Conservation (phyloP, 2,113 vertebrate species). For the Glaucomys volans region DNA sequence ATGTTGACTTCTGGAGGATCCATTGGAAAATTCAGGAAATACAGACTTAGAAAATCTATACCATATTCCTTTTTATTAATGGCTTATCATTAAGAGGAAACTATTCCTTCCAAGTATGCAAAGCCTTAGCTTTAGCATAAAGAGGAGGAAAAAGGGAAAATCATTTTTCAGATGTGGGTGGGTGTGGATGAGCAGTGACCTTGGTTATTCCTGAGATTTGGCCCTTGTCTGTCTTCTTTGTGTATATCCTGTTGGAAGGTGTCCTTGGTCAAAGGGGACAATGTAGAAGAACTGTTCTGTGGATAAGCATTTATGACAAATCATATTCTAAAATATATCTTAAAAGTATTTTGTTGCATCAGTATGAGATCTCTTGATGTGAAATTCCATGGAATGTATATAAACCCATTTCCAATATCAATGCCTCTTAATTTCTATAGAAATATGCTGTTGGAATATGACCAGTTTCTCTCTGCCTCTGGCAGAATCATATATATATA, state of each 20-base stretch:
- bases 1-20: background rate
- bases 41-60: background rate
- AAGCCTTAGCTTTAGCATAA: background rate
- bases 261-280: background rate
- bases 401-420: slow-evolving; percentile 48
- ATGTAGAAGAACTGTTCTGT: background rate
- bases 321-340: slow-evolving; percentile 5
- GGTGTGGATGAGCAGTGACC: background rate
- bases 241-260: background rate
- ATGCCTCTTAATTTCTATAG: slow-evolving; percentile 53
- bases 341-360: slow-evolving; percentile 37
- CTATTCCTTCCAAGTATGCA: background rate
- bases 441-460: slow-evolving; percentile 50
- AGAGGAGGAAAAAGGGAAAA: background rate
- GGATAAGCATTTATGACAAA: background rate
- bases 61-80: background rate
- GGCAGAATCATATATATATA: slow-evolving; percentile 53
- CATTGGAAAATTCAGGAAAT: slow-evolving; percentile 38
- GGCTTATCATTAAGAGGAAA: background rate
- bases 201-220: background rate
- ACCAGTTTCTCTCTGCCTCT: slow-evolving; percentile 63
- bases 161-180: background rate
- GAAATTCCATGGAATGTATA: slow-evolving; percentile 5
- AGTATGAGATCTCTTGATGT: background rate
- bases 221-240: background rate